Evolutionary conservation across 2,113 vertebrate genomes (phyloP).

Genomic region (Cromileptes altivelis): DNA sequence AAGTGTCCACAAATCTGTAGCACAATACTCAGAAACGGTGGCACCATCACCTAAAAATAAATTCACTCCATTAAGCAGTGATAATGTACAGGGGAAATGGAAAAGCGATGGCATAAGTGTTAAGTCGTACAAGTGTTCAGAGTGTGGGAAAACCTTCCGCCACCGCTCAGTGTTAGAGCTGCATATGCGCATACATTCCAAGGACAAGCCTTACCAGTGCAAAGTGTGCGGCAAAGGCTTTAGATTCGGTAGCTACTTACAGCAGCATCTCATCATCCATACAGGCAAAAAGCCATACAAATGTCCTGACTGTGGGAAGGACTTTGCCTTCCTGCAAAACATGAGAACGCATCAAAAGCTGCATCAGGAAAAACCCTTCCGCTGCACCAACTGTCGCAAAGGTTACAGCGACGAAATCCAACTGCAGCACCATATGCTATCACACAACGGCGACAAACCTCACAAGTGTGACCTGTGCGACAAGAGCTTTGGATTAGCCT

Average conservation of each 20-base stretch:
- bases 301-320: constrained; percentile 86
- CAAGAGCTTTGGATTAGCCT: constrained; percentile 85
- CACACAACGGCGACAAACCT: constrained; percentile 84
- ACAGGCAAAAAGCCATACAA: constrained; percentile 86
- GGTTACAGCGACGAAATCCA: constrained; percentile 85
- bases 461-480: constrained; percentile 84
- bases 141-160: constrained; percentile 85
- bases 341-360: constrained; percentile 86
- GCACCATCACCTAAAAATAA: constrained; percentile 29
- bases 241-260: constrained; percentile 85
- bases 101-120: constrained; percentile 56
- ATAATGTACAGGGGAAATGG: constrained; percentile 59
- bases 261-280: constrained; percentile 87
- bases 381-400: constrained; percentile 86
- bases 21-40: constrained; percentile 59
- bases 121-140: constrained; percentile 79
- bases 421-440: constrained; percentile 85
- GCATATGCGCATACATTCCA: constrained; percentile 87
- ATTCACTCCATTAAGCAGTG: constrained; percentile 34
- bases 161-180: constrained; percentile 86
- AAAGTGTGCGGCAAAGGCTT: constrained; percentile 85
- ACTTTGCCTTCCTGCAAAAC: constrained; percentile 87
- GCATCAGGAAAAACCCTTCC: constrained; percentile 86
- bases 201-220: constrained; percentile 85
- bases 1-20: constrained; percentile 72